Evolutionary conservation across 2,888 invertebrate genomes (phyloP).

Genomic region (Melanostoma scalare): DNA sequence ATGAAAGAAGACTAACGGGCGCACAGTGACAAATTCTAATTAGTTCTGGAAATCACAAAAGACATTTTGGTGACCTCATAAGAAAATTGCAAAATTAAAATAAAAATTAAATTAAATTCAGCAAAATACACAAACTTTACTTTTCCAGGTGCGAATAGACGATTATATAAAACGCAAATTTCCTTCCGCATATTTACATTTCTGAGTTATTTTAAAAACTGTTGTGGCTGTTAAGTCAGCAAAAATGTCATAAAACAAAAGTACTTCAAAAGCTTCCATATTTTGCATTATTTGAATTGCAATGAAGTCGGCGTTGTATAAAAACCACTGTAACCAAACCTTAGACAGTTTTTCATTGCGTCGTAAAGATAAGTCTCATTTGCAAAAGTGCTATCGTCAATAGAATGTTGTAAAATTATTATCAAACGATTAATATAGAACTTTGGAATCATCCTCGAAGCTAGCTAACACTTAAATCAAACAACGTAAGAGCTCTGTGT

Average conservation of each 20-base stretch:
- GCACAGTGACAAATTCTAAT: no score
- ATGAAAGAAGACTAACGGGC: no score
- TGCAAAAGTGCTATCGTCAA: not conserved
- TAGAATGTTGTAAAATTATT: not conserved
- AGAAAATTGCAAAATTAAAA: not conserved
- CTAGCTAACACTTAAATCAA: constrained; percentile 45
- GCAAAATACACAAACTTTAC: not conserved
- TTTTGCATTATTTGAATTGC: constrained; percentile 4
- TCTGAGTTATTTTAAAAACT: not conserved
- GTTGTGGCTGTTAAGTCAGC: constrained; percentile 19
- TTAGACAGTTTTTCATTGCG: not conserved
- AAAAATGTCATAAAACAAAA: not conserved
- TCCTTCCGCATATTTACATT: constrained; percentile 26
- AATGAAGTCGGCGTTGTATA: not conserved
- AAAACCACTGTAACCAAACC: not conserved
- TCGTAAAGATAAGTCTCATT: not conserved
- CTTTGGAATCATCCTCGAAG: constrained; percentile 36
- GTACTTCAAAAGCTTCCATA: constrained; percentile 6
- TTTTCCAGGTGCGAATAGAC: constrained; percentile 22
- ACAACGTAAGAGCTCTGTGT: constrained; percentile 43
- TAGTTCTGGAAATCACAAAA: no score
- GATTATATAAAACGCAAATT: not conserved
- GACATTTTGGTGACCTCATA: no score
- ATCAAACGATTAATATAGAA: constrained; percentile 36
- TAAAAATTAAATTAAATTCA: not conserved